A percentile compares a stretch with the other conserved stretches of the same genome.
Conservation (phyloP, 1,140 invertebrate species). For the Andrena cerasifolii region DNA sequence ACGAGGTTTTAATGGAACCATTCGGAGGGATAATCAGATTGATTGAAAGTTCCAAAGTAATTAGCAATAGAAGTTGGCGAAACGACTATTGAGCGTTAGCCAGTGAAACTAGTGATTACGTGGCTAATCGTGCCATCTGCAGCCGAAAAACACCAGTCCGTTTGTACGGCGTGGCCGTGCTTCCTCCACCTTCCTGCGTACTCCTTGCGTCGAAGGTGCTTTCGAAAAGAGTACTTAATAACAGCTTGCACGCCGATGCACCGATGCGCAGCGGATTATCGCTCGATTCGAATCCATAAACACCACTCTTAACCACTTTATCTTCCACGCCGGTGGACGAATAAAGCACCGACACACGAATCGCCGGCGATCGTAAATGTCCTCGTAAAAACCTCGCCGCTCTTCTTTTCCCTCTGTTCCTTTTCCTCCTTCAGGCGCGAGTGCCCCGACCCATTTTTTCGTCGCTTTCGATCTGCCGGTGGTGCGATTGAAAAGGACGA, state of each 20-base stretch:
- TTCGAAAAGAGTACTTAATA: not conserved
- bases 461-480: not conserved
- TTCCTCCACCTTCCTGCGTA: no score
- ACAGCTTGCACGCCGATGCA: not conserved
- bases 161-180: no score
- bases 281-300: constrained; percentile 42
- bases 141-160: not conserved
- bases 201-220: no score
- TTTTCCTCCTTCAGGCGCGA: no score
- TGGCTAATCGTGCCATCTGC: not conserved
- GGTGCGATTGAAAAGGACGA: not conserved
- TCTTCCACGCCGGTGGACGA: constrained; percentile 10
- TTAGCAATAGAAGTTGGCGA: constrained; percentile 32
- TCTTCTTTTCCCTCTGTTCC: no score
- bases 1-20: constrained; percentile 28
- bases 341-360: constrained; percentile 23
- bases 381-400: constrained; percentile 22
- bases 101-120: constrained; percentile 47
- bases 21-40: constrained; percentile 26
- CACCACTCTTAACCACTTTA: constrained; percentile 38
- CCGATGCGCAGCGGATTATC: constrained; percentile 10
- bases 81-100: constrained; percentile 30
- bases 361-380: constrained; percentile 36
- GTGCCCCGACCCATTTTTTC: constrained; percentile 11
- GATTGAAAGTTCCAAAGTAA: constrained; percentile 34